phyloP scores from a whole-genome alignment of 2,113 vertebrate species.

The Probosciger aterrimus region DNA sequence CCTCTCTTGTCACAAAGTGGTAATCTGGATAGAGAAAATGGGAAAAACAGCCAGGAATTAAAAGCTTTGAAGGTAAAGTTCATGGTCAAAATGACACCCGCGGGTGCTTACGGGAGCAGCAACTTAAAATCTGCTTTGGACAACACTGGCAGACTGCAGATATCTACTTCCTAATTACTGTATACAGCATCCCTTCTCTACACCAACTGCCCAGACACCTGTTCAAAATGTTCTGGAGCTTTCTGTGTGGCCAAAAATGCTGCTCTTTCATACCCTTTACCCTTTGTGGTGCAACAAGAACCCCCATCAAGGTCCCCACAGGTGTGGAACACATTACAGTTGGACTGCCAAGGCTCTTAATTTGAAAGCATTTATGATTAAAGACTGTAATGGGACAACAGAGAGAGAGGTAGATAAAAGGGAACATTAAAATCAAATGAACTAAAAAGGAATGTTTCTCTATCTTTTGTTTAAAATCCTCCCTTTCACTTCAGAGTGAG shows the following conservation, averaged over 20 bases:
- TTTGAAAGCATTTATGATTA: neutral
- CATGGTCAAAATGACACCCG: fast-evolving
- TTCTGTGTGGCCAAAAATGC: neutral
- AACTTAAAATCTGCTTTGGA: neutral
- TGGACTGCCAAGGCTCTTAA: neutral
- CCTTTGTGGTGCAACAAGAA: neutral
- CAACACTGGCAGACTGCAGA: fast-evolving
- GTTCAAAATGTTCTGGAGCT: neutral
- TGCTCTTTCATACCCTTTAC: neutral
- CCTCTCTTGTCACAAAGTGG: constrained; percentile 88
- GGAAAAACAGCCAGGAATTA: neutral
- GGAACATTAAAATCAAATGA: neutral
- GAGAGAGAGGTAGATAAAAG: neutral
- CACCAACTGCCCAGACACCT: neutral
- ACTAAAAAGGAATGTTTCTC: neutral
- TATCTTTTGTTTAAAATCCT: neutral
- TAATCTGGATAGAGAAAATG: constrained; percentile 79
- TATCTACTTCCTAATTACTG: no score
- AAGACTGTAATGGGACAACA: neutral
- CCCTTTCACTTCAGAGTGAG: neutral
- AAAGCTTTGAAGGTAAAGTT: neutral
- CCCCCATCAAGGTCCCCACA: neutral
- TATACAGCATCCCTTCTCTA: neutral
- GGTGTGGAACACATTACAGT: neutral
- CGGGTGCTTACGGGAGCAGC: neutral